Base-by-base conservation (phyloP, 2,113 vertebrate genomes). In the Python bivittatus region DNA sequence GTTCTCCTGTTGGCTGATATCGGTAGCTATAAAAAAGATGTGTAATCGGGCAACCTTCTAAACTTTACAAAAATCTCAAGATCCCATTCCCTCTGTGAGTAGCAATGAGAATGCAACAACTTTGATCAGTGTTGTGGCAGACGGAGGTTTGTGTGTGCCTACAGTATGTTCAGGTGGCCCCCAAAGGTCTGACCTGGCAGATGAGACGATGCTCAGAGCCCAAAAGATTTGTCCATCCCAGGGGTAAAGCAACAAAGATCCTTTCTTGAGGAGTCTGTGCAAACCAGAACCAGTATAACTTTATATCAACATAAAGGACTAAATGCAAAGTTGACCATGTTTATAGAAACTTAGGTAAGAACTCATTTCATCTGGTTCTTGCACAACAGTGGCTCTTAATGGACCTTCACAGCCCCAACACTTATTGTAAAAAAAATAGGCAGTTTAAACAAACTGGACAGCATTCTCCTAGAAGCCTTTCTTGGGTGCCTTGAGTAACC, bases 291-390 rank as follows among this genome's bases (percentile, higher is more conserved):
- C 20, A 86, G 38, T 2, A n/a, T 27, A 9, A 60, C 58, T 91
- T 91, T 91, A 89, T 23, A 84, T 61, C 86, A 88, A 58, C 42
- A 52, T 53, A 22, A 25, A 3, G 12, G 87, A 3, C 87, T 89
- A 84, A 61, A 44, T 27, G 54, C 57, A 15, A 33, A 10, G 13
- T n/a, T 84, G 91, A 84, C 87, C 84, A 56, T 84, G 91, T 92
- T 89, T 89, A 85, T 85, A 57, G 87, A 92, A 84, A 92, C 13
- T 60, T 56, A 89, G 87, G 42, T 85, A 72, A 89, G 56, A 56
- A 22, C 68, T 38, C 86, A 29, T 17, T 53, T 25, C 58, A 23
- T 54, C 64, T 29, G 42, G 33, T n/a, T 84, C 10, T 86, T 64
- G 27, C 23, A 12, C 44, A 85, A 56, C 57, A 52, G 44, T 84